Evolutionary conservation across 2,888 invertebrate species (phyloP).

Genomic region (Aproaerema taeniolella): DNA sequence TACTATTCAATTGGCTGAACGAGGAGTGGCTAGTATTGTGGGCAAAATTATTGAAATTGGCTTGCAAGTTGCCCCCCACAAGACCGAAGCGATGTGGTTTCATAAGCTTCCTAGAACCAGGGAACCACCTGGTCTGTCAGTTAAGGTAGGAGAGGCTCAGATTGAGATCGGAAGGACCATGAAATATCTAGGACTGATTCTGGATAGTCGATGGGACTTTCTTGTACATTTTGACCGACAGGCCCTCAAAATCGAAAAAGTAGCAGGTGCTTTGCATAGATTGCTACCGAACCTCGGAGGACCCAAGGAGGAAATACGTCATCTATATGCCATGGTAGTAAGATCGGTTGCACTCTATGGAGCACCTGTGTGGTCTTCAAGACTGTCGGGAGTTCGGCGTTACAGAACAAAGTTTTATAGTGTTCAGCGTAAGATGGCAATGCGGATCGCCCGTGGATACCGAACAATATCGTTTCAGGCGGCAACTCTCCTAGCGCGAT

Average conservation of each 20-base stretch:
- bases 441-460: slow-evolving; percentile 11
- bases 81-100: slow-evolving; percentile 18
- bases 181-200: slow-evolving; percentile 13
- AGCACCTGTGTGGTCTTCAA: slow-evolving; percentile 6
- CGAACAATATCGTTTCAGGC: slow-evolving; percentile 14
- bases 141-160: slow-evolving; percentile 1
- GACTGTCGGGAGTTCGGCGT: no score
- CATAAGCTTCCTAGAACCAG: slow-evolving; percentile 5
- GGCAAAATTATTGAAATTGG: slow-evolving; percentile 11
- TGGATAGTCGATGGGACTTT: slow-evolving; percentile 14
- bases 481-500: slow-evolving; percentile 14
- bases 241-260: neutral
- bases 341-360: slow-evolving; percentile 8
- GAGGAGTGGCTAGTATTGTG: neutral
- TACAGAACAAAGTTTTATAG: neutral
- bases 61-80: slow-evolving; percentile 13
- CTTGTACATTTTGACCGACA: neutral
- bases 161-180: neutral
- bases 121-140: slow-evolving; percentile 6
- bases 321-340: slow-evolving; percentile 10
- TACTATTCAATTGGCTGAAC: neutral
- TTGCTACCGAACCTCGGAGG: neutral
- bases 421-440: neutral
- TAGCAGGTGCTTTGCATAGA: neutral
- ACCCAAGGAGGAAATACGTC: no score